These are phyloP conservation scores for Lycocorax pyrrhopterus DNA, from an alignment of 2,113 vertebrate species.

Conservation along the genomic window DNA sequence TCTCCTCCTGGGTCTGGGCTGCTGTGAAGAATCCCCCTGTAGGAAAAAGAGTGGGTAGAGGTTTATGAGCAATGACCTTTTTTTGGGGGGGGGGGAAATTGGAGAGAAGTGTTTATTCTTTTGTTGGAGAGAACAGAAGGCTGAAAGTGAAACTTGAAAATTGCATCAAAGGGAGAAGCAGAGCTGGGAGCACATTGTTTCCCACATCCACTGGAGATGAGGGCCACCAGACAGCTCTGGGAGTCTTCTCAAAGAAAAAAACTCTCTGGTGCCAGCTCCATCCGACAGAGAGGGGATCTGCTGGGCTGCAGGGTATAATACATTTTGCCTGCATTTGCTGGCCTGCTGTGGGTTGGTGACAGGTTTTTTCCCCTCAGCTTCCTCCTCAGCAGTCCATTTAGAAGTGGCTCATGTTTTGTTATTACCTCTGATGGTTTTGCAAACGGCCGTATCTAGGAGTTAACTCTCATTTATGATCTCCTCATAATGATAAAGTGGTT, in stretches of 20 bases:
- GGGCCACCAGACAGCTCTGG: not conserved
- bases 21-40: not conserved
- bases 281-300: not conserved
- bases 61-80: not conserved
- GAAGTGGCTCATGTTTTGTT: slow-evolving; percentile 4
- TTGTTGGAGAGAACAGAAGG: not conserved
- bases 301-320: not conserved
- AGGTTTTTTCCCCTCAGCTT: not conserved
- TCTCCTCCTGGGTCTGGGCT: not conserved
- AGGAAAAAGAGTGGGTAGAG: not conserved
- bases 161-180: not conserved
- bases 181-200: not conserved
- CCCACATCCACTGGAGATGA: not conserved
- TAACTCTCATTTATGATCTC: slow-evolving; percentile 49
- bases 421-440: slow-evolving; percentile 31
- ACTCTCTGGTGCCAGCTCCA: not conserved
- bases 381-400: slow-evolving; percentile 25
- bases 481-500: slow-evolving; percentile 40
- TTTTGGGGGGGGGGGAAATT: not conserved
- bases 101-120: not conserved
- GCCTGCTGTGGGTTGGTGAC: not conserved
- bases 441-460: not conserved
- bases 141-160: slow-evolving; percentile 17
- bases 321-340: not conserved
- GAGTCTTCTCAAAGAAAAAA: not conserved